Evolutionary conservation across 92 coral and sea anemone species (phyloP).

Genomic region (Galaxea fascicularis): DNA sequence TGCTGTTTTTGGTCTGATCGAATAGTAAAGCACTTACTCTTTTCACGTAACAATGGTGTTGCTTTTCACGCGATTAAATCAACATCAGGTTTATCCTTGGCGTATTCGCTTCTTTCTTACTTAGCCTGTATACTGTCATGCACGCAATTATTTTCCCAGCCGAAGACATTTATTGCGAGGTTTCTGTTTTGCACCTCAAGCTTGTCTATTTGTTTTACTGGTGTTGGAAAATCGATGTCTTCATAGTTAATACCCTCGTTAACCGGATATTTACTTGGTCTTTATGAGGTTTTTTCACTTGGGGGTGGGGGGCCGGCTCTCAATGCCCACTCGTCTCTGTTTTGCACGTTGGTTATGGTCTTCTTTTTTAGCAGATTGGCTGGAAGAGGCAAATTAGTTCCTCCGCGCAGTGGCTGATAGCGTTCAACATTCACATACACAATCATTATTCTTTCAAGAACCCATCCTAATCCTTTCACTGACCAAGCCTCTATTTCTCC

Average conservation of each 20-base stretch:
- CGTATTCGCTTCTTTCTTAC: neutral
- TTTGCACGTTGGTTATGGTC: neutral
- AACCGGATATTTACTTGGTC: neutral
- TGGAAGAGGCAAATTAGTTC: no score
- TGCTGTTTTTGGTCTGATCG: no score
- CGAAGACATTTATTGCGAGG: constrained; percentile 8
- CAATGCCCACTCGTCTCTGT: neutral
- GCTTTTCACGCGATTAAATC: neutral
- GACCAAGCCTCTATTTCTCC: no score
- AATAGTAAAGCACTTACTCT: neutral
- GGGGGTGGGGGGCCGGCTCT: neutral
- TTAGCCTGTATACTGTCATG: neutral
- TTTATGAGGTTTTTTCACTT: neutral
- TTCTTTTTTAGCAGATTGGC: no score
- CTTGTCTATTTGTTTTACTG: no score
- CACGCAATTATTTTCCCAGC: constrained; percentile 15
- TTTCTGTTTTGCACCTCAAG: no score
- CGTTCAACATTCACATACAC: no score
- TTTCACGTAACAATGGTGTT: neutral
- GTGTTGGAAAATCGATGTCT: no score
- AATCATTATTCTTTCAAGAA: no score
- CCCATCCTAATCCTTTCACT: no score
- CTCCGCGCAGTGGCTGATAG: no score
- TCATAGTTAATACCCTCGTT: neutral
- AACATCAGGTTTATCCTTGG: constrained; percentile 15